Conservation (phyloP, 2,888 invertebrate genomes). For the Zhuqinia jingwanae region DNA sequence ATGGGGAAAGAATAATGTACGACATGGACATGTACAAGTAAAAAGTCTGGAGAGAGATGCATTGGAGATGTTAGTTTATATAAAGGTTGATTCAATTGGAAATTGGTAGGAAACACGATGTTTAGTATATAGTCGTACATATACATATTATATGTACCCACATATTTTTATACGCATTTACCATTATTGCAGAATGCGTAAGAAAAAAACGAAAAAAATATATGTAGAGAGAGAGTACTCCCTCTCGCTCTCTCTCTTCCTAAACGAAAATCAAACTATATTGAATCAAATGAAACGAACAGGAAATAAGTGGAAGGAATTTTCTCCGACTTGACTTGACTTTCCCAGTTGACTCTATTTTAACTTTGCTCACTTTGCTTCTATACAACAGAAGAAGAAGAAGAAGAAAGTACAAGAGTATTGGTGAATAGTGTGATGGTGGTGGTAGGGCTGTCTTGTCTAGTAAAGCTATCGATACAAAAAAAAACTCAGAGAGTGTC, state of each 20-base stretch:
- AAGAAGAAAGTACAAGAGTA: no score
- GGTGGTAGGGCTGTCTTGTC: constrained; percentile 27
- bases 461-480: constrained; percentile 3
- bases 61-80: constrained; percentile 42
- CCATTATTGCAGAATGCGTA: no score
- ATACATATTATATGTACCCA: background rate
- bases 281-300: constrained; percentile 74
- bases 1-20: constrained; percentile 40
- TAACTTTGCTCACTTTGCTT: background rate
- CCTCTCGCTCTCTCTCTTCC: constrained; percentile 4
- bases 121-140: no score
- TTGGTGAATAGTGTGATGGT: no score
- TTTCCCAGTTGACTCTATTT: constrained; percentile 71
- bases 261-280: constrained; percentile 72
- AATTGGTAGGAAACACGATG: no score
- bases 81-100: constrained; percentile 63
- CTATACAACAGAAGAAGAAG: background rate
- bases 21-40: background rate
- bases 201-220: no score
- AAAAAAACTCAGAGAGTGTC: no score
- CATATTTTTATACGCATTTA: no score
- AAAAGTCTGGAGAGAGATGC: constrained; percentile 26
- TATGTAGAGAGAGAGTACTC: no score
- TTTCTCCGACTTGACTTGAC: constrained; percentile 56
- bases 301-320: constrained; percentile 73